Conservation (phyloP, 2,113 vertebrate genomes). For the Hoplias malabaricus region DNA sequence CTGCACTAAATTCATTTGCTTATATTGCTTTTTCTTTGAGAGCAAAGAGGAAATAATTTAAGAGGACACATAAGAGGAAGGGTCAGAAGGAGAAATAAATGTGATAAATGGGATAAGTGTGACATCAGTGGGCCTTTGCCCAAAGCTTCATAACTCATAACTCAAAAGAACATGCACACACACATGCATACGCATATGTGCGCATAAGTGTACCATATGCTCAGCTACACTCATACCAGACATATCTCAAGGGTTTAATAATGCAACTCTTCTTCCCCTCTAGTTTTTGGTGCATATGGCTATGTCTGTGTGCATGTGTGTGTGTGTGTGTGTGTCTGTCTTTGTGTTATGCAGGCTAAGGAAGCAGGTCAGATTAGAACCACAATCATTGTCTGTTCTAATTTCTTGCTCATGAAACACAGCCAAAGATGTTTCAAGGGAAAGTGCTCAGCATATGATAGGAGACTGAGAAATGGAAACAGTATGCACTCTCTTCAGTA, state of each 20-base stretch:
- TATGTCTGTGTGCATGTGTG: background rate
- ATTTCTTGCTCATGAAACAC: constrained; percentile 16
- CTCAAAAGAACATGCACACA: constrained; percentile 16
- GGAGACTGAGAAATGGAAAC: constrained; percentile 14
- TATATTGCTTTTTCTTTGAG: background rate
- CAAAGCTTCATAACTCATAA: constrained; percentile 32
- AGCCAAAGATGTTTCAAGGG: constrained; percentile 19
- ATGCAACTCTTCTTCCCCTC: background rate
- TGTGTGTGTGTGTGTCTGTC: background rate
- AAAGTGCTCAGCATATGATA: background rate
- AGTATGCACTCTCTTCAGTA: constrained; percentile 13
- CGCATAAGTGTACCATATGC: constrained; percentile 6
- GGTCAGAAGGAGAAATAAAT: background rate
- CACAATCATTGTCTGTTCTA: background rate
- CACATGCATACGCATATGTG: constrained; percentile 45
- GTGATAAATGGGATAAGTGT: constrained; percentile 60
- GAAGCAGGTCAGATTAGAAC: constrained; percentile 2
- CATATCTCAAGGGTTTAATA: constrained; percentile 8
- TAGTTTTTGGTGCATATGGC: background rate
- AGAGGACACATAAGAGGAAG: background rate
- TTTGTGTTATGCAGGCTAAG: background rate
- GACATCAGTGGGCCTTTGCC: constrained; percentile 20
- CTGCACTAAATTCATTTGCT: background rate
- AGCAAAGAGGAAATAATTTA: background rate
- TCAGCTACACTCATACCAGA: constrained; percentile 1